phyloP scores from a whole-genome alignment of 1,140 invertebrate genomes.

The Drosophila sulfurigaster region DNA sequence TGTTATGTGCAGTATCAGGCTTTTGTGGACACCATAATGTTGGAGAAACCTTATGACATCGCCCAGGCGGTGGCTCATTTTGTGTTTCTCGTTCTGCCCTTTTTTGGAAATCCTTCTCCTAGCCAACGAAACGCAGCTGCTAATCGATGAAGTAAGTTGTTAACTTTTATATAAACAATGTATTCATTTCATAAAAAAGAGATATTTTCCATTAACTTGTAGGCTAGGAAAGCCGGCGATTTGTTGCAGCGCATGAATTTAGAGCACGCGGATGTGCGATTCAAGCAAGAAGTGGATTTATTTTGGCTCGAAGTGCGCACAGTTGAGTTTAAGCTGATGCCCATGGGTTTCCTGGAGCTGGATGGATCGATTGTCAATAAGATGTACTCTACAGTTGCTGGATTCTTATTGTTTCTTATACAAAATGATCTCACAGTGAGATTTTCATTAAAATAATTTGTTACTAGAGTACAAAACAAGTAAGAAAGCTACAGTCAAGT shows the following conservation, averaged over 20 bases:
- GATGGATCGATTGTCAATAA: conserved; percentile 9
- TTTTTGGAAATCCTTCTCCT: not conserved
- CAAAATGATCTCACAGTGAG: conserved; percentile 9
- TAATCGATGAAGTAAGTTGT: not conserved
- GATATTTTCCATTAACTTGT: not conserved
- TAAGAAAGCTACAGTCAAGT: too few relatives aligned
- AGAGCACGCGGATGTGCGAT: conserved; percentile 7
- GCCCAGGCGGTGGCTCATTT: not conserved
- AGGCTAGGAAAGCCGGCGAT: conserved; percentile 5
- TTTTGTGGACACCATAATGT: conserved; percentile 1
- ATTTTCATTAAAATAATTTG: conserved; percentile 11
- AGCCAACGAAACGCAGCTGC: not conserved
- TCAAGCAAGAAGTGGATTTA: conserved; percentile 6
- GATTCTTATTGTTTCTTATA: conserved; percentile 7
- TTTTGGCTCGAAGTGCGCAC: conserved; percentile 1
- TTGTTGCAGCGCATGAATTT: conserved; percentile 11
- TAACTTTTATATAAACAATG: too few relatives aligned
- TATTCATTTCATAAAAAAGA: too few relatives aligned
- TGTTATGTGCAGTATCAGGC: conserved; percentile 14
- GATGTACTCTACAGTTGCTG: conserved; percentile 6
- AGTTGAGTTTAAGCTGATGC: conserved; percentile 1
- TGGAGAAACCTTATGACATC: conserved; percentile 6
- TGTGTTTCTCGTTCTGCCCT: conserved; percentile 1
- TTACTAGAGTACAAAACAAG: too few relatives aligned
- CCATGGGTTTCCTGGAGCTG: conserved; percentile 2